Evolutionary conservation across 1,140 invertebrate genomes (phyloP).

Genomic region (Drosophila truncata): DNA sequence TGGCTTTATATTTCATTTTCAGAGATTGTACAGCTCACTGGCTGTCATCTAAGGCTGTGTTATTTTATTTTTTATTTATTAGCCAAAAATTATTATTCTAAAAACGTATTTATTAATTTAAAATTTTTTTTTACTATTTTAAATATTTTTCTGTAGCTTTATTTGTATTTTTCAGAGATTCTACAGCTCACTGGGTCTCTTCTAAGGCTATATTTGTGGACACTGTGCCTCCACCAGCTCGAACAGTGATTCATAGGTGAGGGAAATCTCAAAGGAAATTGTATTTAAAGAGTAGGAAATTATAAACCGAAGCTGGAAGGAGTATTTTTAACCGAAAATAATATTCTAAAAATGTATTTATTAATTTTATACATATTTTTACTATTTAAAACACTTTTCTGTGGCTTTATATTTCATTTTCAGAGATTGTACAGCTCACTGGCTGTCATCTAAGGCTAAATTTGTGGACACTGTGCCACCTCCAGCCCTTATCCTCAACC

Average conservation of each 20-base stretch:
- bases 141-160: fast-evolving
- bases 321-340: too few relatives aligned
- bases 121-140: background rate
- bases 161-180: background rate
- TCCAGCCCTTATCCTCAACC: background rate
- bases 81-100: background rate
- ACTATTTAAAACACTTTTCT: background rate
- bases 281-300: background rate
- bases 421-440: background rate
- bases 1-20: background rate
- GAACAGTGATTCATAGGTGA: slow-evolving; percentile 5
- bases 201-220: background rate
- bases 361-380: background rate
- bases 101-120: background rate
- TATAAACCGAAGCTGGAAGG: too few relatives aligned
- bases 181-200: background rate
- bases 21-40: background rate
- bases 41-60: background rate
- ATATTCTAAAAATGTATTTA: background rate
- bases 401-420: background rate
- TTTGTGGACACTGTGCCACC: background rate
- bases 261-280: too few relatives aligned
- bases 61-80: too few relatives aligned
- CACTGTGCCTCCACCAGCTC: background rate
- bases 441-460: background rate